A percentile compares a stretch with the other conserved stretches of the same genome.
Evolutionary conservation across 2,888 invertebrate genomes (phyloP).

Genomic region (Plusia festucae): DNA sequence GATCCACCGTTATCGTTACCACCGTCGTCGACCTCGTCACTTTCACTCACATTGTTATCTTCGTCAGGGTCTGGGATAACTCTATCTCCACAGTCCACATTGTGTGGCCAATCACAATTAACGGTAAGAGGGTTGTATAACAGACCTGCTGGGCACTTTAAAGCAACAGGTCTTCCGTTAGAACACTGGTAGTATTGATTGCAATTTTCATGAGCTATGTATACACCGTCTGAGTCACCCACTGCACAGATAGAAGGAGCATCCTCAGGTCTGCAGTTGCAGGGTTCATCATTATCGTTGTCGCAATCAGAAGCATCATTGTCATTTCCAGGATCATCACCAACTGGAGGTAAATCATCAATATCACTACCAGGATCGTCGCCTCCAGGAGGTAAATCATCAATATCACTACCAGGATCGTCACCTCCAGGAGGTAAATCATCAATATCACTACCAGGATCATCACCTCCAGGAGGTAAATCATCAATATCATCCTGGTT

Average conservation of each 20-base stretch:
- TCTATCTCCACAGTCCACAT: slow-evolving; percentile 64
- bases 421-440: not conserved
- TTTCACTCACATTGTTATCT: slow-evolving; percentile 23
- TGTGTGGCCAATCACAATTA: slow-evolving; percentile 58
- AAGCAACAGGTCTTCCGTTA: slow-evolving; percentile 53
- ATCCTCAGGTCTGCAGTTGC: slow-evolving; percentile 58
- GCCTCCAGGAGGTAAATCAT: not conserved
- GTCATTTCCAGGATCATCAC: slow-evolving; percentile 6
- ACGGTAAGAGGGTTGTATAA: slow-evolving; percentile 55
- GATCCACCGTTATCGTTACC: slow-evolving; percentile 39
- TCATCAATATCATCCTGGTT: slow-evolving; percentile 5
- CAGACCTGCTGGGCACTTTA: slow-evolving; percentile 47
- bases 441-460: slow-evolving; percentile 6
- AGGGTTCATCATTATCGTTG: slow-evolving; percentile 29
- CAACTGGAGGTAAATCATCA: not conserved
- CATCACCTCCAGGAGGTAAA: not conserved
- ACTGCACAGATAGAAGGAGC: slow-evolving; percentile 62
- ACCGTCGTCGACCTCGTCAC: slow-evolving; percentile 27
- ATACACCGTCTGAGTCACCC: slow-evolving; percentile 50
- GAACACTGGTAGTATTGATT: slow-evolving; percentile 62
- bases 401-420: slow-evolving; percentile 7
- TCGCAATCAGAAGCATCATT: slow-evolving; percentile 3
- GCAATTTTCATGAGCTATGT: slow-evolving; percentile 64
- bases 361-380: slow-evolving; percentile 7
- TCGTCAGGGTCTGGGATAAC: slow-evolving; percentile 40